Evolutionary conservation across 2,113 vertebrate species (phyloP), one percentile per base, ranked within the genome.

Genomic region (Octodon degus): DNA sequence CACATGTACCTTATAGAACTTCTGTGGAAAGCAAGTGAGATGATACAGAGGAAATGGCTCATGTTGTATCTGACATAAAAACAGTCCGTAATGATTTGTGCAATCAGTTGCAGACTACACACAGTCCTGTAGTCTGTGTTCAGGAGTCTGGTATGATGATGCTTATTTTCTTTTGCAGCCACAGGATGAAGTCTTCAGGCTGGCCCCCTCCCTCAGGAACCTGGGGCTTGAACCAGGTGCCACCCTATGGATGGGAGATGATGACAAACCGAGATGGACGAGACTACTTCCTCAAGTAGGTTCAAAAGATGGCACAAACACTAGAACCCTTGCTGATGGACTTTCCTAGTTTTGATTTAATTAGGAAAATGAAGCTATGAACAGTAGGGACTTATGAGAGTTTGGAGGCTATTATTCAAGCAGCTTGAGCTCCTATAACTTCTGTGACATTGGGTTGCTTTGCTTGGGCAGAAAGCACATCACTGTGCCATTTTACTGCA

Each of bases 241-340:
- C 99, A 97, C 99, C 99, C 97, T 99, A 99, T 99, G 99, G 99
- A 98, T 99, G 99, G 99, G 99, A 99, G 99, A 99, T 99, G 99
- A 99, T 98, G 96, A 98, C 99, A 98, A 99, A 98, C 99, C 99
- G 99, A 99, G 99, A 99, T 98, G 99, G 99, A 96, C 99, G 99
- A 98, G 99, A 99, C 97, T 99, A 98, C 99, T 99, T 99, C 99
- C 98, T 99, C 99, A 99, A 99, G 99, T 99, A 98, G 98, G 99
- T 98, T 74, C 81, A 93, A 96, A 43, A 74, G 24, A 74, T 9
- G 7, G 2, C 89, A 4, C 22, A 30, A 70, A 34, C 9, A 1
- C 9, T 74, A 14, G 17, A 32, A 58, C n/a, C 9, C 37, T 83
- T 63, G 55, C 27, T 92, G 68, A 20, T 60, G 74, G 2, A 32